phyloP scores from a whole-genome alignment of 2,888 invertebrate species.

The Scaeva pyrastri region DNA sequence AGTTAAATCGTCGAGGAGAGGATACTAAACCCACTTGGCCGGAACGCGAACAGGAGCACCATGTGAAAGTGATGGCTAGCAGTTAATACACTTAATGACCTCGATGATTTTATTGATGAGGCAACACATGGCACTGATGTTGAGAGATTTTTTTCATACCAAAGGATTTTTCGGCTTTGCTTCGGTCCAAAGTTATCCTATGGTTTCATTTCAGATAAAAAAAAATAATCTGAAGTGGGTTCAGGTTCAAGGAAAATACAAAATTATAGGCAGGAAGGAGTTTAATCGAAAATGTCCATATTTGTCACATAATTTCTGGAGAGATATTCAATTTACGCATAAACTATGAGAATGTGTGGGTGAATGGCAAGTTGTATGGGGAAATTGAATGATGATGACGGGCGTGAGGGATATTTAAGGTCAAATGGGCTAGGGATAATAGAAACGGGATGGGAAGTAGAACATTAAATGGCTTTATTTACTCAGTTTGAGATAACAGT shows the following conservation, averaged over 20 bases:
- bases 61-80: conserved; percentile 82
- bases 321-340: conserved; percentile 59
- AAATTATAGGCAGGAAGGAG: conserved; percentile 38
- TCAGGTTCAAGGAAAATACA: conserved; percentile 22
- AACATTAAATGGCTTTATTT: conserved; percentile 3
- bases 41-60: conserved; percentile 77
- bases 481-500: not conserved
- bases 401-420: not conserved
- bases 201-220: not conserved
- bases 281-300: conserved; percentile 69
- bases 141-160: conserved; percentile 68
- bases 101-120: conserved; percentile 84
- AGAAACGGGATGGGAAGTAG: not conserved
- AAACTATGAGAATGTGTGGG: conserved; percentile 18
- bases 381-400: conserved; percentile 17
- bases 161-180: conserved; percentile 31
- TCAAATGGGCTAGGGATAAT: conserved; percentile 21
- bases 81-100: conserved; percentile 84
- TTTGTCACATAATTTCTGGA: conserved; percentile 68
- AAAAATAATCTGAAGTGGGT: conserved; percentile 39
- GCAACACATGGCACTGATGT: conserved; percentile 79
- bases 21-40: conserved; percentile 35
- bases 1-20: conserved; percentile 20
- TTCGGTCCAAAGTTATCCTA: conserved; percentile 8
- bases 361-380: not conserved